Evolutionary conservation across 2,797 vertebrate species (phyloP).

Genomic region (Schizothorax lantsangensis): DNA sequence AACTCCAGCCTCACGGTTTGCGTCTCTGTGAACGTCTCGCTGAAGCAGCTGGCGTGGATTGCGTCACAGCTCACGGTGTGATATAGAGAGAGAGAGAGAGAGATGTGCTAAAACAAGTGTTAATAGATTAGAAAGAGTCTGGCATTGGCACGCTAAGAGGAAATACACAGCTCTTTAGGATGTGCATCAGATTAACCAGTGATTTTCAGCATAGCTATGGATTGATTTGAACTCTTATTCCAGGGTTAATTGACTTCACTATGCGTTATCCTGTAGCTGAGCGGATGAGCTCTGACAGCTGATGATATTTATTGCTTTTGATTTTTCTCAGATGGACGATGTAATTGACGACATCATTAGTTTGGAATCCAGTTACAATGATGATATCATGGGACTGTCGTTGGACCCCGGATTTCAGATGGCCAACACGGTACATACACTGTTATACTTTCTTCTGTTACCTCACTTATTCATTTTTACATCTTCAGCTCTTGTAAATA

Average conservation of each 20-base stretch:
- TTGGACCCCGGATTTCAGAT: constrained; percentile 96
- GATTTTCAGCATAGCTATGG: neutral
- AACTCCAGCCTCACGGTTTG: neutral
- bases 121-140: constrained; percentile 9
- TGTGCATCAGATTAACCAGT: neutral
- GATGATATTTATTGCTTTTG: neutral
- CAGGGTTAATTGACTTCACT: neutral
- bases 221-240: neutral
- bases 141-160: neutral
- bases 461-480: neutral
- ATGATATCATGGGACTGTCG: constrained; percentile 91
- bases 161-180: neutral
- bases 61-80: constrained; percentile 17
- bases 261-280: neutral
- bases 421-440: constrained; percentile 87
- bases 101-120: constrained; percentile 7
- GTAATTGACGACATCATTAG: constrained; percentile 99
- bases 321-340: constrained; percentile 91
- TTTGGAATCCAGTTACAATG: constrained; percentile 97
- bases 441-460: neutral
- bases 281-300: neutral
- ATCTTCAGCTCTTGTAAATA: neutral
- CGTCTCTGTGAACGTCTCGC: neutral
- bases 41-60: constrained; percentile 22
- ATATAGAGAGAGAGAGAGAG: neutral